These are phyloP conservation scores for Labeo catla DNA, from an alignment of 2,113 vertebrate genomes.

Conservation along the genomic window DNA sequence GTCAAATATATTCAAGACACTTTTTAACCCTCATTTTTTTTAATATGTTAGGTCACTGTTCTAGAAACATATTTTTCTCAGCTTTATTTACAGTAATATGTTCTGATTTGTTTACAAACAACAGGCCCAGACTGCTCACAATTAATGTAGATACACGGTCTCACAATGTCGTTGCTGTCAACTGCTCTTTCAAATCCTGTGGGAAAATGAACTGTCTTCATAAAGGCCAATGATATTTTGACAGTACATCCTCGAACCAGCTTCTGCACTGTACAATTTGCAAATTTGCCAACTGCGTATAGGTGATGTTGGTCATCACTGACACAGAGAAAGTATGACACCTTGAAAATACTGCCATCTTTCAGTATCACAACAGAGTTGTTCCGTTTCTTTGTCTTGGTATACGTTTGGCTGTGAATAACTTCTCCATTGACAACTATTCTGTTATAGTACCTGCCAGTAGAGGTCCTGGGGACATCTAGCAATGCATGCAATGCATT, in stretches of 20 bases:
- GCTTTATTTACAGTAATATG: conserved; percentile 19
- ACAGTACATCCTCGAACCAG: conserved; percentile 37
- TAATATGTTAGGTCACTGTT: neutral
- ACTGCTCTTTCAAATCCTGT: conserved; percentile 46
- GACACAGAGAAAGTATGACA: no score
- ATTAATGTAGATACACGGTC: conserved; percentile 40
- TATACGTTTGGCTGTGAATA: no score
- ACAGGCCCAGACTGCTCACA: conserved; percentile 21
- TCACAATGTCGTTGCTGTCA: conserved; percentile 40
- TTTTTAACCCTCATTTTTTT: neutral
- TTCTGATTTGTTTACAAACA: no score
- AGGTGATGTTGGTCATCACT: conserved; percentile 44
- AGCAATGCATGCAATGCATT: no score
- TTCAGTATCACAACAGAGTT: no score
- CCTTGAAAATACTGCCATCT: no score
- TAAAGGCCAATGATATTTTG: conserved; percentile 37
- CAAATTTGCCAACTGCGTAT: conserved; percentile 45
- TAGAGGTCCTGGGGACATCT: no score
- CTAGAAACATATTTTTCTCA: conserved; percentile 14
- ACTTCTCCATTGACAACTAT: conserved; percentile 47
- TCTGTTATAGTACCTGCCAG: no score
- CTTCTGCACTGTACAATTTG: conserved; percentile 46
- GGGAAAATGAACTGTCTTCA: conserved; percentile 33
- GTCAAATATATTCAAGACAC: no score
- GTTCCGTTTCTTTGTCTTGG: no score